Base-by-base conservation (phyloP, 2,797 vertebrate genomes). In the Hippocampus kuda region DNA sequence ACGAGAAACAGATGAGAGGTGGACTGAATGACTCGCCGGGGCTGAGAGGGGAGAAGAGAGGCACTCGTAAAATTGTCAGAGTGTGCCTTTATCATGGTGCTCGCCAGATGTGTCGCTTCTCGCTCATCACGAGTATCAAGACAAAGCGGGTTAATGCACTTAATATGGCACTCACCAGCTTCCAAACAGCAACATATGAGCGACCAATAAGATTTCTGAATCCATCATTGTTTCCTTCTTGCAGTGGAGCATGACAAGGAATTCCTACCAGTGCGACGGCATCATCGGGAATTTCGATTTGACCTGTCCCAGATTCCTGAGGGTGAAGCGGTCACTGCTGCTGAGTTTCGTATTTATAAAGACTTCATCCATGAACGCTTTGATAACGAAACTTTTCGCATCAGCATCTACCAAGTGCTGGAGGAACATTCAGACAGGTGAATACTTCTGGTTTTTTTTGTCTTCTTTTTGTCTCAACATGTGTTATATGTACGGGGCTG, bases 341-440 rank as follows among this genome's bases (percentile, higher is more conserved):
- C 97, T 0, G 97, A 99, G 76, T 98, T 99, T 85, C 92, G 97
- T 42, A 97, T 99, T 79, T 99, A 96, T 70, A 99, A 99, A 87
- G 97, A 99, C 87, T 97, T 93, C 81, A 88, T 96, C 85, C 92
- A 90, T 1, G 96, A 97, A 54, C 93, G 91, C 44, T 94, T 92
- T 1, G 93, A 97, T 76, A 99, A 99, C 0, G 94, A 98, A 82
- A 98, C 96, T 0, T 99, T 98, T 87, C 93, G 91, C 76, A 94
- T 99, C 84, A 95, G 93, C 9, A 81, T 99, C 77, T 99, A 95
- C 90, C 97, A 99, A 88, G 97, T 99, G 81, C 83, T 98, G 72
- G 93, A 96, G 89, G 96, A 98, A 83, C 94, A 95, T 86, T 79
- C 89, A 0, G 92, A 95, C 82, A 95, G 94, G 95, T 42, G 34